Percentiles rank a stretch among this genome's conserved stretches.
These are phyloP conservation scores for Drosophila birchii DNA, from an alignment of 2,888 invertebrate species.

Conservation along the genomic window DNA sequence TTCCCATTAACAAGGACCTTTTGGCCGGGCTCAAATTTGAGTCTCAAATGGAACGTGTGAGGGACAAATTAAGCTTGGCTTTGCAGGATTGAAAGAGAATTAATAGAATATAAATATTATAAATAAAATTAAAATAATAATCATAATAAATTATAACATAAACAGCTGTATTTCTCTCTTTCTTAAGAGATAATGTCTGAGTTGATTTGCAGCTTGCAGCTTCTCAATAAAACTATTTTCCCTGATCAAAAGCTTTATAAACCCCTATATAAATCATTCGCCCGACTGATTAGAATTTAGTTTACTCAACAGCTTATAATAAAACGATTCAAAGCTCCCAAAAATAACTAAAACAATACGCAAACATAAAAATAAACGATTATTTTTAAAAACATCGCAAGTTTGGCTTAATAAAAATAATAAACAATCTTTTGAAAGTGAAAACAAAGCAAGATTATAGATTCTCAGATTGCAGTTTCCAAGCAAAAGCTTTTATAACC, in stretches of 20 bases:
- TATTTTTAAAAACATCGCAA: background rate
- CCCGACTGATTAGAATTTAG: background rate
- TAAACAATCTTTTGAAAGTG: background rate
- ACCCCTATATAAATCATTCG: background rate
- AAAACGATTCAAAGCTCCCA: background rate
- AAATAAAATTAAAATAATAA: background rate
- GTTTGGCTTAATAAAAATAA: background rate
- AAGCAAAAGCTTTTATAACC: background rate
- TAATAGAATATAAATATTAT: background rate
- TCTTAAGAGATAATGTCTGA: background rate
- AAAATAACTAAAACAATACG: no score
- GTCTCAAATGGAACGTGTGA: conserved; percentile 28
- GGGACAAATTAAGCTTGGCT: conserved; percentile 23
- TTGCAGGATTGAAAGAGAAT: background rate
- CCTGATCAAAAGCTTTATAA: background rate
- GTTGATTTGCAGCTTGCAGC: background rate
- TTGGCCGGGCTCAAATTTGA: background rate
- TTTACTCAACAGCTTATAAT: background rate
- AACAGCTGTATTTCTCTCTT: background rate
- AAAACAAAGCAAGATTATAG: background rate
- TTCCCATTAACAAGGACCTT: conserved; percentile 29
- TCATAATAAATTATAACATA: background rate
- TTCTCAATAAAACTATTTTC: background rate
- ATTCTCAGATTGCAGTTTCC: background rate
- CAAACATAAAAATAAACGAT: no score